These are phyloP conservation scores for Agrochola macilenta DNA, from an alignment of 2,888 invertebrate genomes.

Conservation along the genomic window DNA sequence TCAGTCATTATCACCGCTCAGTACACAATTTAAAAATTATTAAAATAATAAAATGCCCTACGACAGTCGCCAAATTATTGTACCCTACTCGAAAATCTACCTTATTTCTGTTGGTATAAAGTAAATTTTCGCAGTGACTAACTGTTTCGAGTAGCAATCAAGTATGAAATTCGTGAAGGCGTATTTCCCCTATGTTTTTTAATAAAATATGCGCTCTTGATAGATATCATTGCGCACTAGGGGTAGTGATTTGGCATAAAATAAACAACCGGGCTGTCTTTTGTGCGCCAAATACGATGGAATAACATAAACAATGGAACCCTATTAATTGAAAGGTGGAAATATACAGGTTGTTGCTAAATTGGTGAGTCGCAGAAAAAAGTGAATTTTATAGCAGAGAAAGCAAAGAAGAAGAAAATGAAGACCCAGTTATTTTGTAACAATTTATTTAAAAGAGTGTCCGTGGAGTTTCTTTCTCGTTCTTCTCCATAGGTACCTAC, in stretches of 20 bases:
- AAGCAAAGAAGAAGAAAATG: background rate
- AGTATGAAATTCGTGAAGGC: constrained; percentile 63
- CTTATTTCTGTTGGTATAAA: background rate
- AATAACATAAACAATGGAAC: constrained; percentile 88
- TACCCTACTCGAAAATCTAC: constrained; percentile 1
- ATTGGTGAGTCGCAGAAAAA: background rate
- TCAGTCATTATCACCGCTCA: constrained; percentile 69
- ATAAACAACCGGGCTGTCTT: constrained; percentile 86
- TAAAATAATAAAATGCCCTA: constrained; percentile 75
- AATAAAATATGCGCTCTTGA: constrained; percentile 85
- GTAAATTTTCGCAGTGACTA: constrained; percentile 20
- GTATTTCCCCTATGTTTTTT: constrained; percentile 84
- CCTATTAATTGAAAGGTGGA: constrained; percentile 78
- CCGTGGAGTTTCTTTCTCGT: too few relatives aligned
- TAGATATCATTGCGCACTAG: constrained; percentile 85
- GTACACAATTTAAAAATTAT: constrained; percentile 68
- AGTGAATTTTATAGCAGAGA: background rate
- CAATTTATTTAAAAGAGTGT: too few relatives aligned
- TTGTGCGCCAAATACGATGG: constrained; percentile 85
- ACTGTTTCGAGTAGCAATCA: constrained; percentile 35
- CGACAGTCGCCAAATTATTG: constrained; percentile 33
- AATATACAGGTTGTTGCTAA: constrained; percentile 76
- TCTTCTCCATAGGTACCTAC: too few relatives aligned
- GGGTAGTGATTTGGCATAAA: constrained; percentile 89
- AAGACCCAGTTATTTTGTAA: too few relatives aligned